Evolutionary conservation across 2,797 vertebrate genomes (phyloP).

Genomic region (Odontamblyopus lacepedii): DNA sequence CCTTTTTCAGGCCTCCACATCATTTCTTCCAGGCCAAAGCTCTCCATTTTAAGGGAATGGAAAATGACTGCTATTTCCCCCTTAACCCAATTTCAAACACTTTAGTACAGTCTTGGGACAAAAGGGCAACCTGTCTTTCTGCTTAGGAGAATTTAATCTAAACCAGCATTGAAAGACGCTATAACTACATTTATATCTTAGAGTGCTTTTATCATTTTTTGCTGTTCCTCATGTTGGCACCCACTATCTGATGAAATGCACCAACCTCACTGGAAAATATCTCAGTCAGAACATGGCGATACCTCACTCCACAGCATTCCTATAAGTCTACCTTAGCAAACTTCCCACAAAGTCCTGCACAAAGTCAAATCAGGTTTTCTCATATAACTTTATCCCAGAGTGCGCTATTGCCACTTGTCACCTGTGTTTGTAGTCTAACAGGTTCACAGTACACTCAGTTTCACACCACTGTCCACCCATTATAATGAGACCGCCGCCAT

Average conservation of each 20-base stretch:
- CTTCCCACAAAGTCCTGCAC: slow-evolving; percentile 17
- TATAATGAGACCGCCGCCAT: slow-evolving; percentile 43
- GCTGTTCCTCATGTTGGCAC: slow-evolving; percentile 34
- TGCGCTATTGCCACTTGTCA: slow-evolving; percentile 44
- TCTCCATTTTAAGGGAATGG: slow-evolving; percentile 60
- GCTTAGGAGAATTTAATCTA: slow-evolving; percentile 75
- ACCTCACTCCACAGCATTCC: slow-evolving; percentile 25
- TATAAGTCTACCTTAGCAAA: background rate
- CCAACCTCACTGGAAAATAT: slow-evolving; percentile 35
- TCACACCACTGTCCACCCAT: slow-evolving; percentile 25
- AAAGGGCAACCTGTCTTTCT: slow-evolving; percentile 69
- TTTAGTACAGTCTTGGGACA: slow-evolving; percentile 74
- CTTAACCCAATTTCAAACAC: slow-evolving; percentile 82
- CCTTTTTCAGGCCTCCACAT: slow-evolving; percentile 64
- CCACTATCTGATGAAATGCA: slow-evolving; percentile 40
- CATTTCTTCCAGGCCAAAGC: slow-evolving; percentile 67
- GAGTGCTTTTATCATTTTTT: slow-evolving; percentile 53
- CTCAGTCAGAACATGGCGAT: slow-evolving; percentile 40
- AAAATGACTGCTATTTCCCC: slow-evolving; percentile 78
- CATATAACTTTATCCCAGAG: slow-evolving; percentile 33
- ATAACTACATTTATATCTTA: slow-evolving; percentile 49
- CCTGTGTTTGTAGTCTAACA: slow-evolving; percentile 31
- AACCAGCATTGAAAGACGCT: slow-evolving; percentile 63
- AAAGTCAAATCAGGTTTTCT: slow-evolving; percentile 24
- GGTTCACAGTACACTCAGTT: slow-evolving; percentile 44